These are phyloP conservation scores for Nibea coibor DNA, from an alignment of 2,113 vertebrate species.

Conservation along the genomic window DNA sequence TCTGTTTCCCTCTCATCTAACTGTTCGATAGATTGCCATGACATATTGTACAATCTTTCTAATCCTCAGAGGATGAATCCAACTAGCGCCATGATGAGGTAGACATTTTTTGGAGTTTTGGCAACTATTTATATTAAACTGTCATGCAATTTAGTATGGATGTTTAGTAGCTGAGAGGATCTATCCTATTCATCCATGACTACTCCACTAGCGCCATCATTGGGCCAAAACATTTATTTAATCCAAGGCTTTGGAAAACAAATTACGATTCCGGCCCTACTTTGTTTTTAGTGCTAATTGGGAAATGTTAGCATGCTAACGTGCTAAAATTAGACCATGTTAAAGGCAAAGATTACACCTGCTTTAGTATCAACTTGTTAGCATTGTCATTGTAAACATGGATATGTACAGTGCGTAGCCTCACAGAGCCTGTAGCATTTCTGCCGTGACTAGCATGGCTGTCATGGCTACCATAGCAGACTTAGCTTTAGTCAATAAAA, in stretches of 20 bases:
- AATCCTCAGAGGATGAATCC: background rate
- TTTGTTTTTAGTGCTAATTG: background rate
- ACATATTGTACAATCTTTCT: background rate
- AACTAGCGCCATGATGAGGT: no score
- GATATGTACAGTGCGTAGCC: background rate
- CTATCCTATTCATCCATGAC: background rate
- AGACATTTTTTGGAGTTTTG: no score
- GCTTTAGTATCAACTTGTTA: background rate
- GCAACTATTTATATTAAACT: no score
- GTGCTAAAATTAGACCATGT: background rate
- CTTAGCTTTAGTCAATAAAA: slow-evolving; percentile 20
- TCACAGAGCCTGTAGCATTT: background rate
- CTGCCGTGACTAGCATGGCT: background rate
- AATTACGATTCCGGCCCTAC: no score
- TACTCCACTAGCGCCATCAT: background rate
- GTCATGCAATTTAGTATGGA: background rate
- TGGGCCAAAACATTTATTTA: background rate
- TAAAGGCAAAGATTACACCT: background rate
- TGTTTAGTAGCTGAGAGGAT: no score
- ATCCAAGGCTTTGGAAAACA: background rate
- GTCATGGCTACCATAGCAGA: background rate
- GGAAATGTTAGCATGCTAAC: background rate
- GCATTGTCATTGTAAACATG: background rate
- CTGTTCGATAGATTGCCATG: background rate
- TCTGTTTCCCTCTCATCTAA: no score